Evolutionary conservation across 2,888 invertebrate genomes (phyloP).

Genomic region (Euzophera pinguis): DNA sequence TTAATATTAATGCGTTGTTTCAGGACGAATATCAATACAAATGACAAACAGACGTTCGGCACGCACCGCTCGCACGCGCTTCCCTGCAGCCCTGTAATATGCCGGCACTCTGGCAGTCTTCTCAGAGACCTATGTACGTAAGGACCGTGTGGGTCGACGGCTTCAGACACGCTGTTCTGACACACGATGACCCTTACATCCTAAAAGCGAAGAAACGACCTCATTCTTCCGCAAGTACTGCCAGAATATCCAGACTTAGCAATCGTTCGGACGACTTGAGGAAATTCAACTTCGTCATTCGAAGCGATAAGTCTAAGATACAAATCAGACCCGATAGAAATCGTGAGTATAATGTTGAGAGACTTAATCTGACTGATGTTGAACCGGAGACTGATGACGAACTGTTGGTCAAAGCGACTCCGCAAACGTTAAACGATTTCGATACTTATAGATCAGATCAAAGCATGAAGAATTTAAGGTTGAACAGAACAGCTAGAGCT

Average conservation of each 20-base stretch:
- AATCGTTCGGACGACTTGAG: conserved; percentile 39
- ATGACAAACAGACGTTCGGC: conserved; percentile 36
- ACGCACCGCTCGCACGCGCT: conserved; percentile 36
- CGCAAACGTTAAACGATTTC: conserved; percentile 47
- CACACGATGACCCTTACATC: conserved; percentile 80
- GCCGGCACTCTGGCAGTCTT: conserved; percentile 82
- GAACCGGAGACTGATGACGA: conserved; percentile 53
- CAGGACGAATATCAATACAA: conserved; percentile 52
- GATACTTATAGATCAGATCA: conserved; percentile 36
- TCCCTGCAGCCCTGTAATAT: conserved; percentile 52
- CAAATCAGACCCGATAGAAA: conserved; percentile 33
- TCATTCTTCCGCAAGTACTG: conserved; percentile 54
- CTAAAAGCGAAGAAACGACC: conserved; percentile 49
- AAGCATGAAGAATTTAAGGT: conserved; percentile 54
- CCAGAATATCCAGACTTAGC: conserved; percentile 45
- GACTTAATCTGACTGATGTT: conserved; percentile 52
- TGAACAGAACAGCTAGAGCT: conserved; percentile 56
- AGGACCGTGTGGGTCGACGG: conserved; percentile 86
- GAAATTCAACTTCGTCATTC: conserved; percentile 56
- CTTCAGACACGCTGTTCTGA: conserved; percentile 84
- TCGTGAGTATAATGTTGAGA: conserved; percentile 43
- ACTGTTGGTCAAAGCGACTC: conserved; percentile 44
- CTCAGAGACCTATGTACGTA: conserved; percentile 81
- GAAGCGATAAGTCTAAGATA: conserved; percentile 45
- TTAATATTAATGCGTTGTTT: conserved; percentile 15